Percentiles rank a stretch among this genome's conserved stretches.
Evolutionary conservation across 1,140 invertebrate species (phyloP).

Genomic region (Brachionus calyciflorus): DNA sequence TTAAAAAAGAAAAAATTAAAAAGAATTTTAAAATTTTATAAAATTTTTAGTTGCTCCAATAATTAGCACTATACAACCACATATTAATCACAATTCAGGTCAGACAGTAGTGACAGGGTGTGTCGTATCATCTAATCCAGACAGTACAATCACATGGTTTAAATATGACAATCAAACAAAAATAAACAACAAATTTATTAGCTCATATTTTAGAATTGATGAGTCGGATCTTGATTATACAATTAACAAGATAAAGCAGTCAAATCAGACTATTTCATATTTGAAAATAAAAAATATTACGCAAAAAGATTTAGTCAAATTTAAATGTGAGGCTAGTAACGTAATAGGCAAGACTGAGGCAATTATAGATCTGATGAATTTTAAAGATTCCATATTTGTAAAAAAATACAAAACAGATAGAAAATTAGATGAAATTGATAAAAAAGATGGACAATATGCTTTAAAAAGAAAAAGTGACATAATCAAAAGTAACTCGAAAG

Average conservation of each 20-base stretch:
- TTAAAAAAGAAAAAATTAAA: neutral
- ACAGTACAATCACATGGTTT: conserved; percentile 12
- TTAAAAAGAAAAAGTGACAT: neutral
- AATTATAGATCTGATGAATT: neutral
- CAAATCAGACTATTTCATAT: conserved; percentile 33
- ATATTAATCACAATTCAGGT: neutral
- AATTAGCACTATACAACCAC: conserved; percentile 27
- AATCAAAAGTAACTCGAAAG: neutral
- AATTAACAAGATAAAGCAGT: conserved; percentile 6
- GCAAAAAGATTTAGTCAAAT: neutral
- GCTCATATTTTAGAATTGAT: neutral
- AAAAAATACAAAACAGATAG: neutral
- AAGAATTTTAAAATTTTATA: neutral
- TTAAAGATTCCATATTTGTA: neutral
- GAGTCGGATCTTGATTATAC: neutral
- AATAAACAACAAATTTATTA: too few relatives aligned
- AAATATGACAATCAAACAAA: neutral
- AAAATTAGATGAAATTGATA: neutral
- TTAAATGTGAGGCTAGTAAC: conserved; percentile 33
- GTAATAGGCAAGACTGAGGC: conserved; percentile 7
- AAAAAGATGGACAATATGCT: neutral
- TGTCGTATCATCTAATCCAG: conserved; percentile 29
- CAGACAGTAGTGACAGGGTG: conserved; percentile 24
- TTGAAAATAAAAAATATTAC: conserved; percentile 32
- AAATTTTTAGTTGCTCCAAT: neutral